These are phyloP conservation scores for Odontothrips loti DNA, from an alignment of 2,888 invertebrate species.

Conservation along the genomic window DNA sequence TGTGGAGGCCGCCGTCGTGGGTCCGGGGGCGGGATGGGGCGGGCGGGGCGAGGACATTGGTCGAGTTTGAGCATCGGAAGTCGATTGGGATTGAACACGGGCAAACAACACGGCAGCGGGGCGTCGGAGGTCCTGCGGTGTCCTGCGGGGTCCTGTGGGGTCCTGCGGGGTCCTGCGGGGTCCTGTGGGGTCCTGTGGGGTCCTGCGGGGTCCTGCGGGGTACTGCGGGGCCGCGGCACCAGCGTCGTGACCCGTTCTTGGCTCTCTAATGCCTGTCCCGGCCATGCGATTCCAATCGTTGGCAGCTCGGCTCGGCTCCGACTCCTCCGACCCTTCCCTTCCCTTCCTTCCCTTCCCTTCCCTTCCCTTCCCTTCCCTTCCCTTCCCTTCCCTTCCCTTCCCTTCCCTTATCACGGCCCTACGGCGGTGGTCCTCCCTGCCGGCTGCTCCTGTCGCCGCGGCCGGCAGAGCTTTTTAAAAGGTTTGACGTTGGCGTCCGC, in stretches of 20 bases:
- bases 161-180: neutral
- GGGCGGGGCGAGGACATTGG: neutral
- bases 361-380: neutral
- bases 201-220: neutral
- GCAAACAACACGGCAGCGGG: neutral
- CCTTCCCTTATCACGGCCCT: neutral
- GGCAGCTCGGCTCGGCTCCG: neutral
- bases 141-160: neutral
- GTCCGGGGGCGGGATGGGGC: neutral
- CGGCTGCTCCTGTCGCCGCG: too few species aligned
- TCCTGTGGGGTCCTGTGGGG: neutral
- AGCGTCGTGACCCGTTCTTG: neutral
- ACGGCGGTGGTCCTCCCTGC: too few species aligned
- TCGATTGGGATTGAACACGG: slow-evolving; percentile 17
- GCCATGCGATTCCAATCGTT: neutral
- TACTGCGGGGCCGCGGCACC: neutral
- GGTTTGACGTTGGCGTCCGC: too few species aligned
- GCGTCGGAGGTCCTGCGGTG: too few species aligned
- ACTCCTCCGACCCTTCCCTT: neutral
- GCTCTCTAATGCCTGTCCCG: neutral
- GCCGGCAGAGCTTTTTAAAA: too few species aligned
- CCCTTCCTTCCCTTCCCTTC: neutral
- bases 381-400: neutral
- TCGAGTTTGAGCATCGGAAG: slow-evolving; percentile 16
- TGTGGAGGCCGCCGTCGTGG: too few species aligned